phyloP scores from a whole-genome alignment of 1,140 invertebrate species.

The Orchesella cincta region DNA sequence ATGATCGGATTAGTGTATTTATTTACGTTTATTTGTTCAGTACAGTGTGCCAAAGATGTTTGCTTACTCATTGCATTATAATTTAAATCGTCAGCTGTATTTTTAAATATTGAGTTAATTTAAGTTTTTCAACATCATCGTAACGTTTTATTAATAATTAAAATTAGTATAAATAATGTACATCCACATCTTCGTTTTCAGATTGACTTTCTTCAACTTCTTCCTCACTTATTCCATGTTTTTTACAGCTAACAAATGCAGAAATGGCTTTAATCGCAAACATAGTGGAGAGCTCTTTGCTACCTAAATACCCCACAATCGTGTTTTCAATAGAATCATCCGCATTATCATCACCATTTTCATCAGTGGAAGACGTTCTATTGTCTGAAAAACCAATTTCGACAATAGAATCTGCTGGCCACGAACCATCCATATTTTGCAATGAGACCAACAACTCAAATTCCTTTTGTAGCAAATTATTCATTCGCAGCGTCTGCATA shows the following conservation, averaged over 20 bases:
- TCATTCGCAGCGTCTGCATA: neutral
- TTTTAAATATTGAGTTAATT: too few relatives aligned
- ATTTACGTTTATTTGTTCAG: too few relatives aligned
- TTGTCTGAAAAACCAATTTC: neutral
- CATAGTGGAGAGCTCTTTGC: neutral
- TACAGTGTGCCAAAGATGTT: conserved; percentile 4
- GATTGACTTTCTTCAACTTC: neutral
- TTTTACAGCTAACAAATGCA: neutral
- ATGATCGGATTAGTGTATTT: too few relatives aligned
- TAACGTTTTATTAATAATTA: too few relatives aligned
- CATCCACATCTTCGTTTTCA: too few relatives aligned
- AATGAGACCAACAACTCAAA: conserved; percentile 10
- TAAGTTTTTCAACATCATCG: too few relatives aligned
- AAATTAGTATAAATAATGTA: neutral
- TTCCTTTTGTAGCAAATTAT: conserved; percentile 16
- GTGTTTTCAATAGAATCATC: neutral
- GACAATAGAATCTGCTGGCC: conserved; percentile 22
- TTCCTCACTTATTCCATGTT: neutral
- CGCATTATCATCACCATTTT: neutral
- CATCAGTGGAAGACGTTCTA: neutral
- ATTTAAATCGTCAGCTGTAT: too few relatives aligned
- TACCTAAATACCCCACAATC: neutral
- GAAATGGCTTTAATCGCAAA: conserved; percentile 12
- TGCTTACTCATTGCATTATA: neutral
- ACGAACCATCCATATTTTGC: neutral